Evolutionary conservation across 2,797 vertebrate genomes (phyloP).

Genomic region (Anguilla marmorata): DNA sequence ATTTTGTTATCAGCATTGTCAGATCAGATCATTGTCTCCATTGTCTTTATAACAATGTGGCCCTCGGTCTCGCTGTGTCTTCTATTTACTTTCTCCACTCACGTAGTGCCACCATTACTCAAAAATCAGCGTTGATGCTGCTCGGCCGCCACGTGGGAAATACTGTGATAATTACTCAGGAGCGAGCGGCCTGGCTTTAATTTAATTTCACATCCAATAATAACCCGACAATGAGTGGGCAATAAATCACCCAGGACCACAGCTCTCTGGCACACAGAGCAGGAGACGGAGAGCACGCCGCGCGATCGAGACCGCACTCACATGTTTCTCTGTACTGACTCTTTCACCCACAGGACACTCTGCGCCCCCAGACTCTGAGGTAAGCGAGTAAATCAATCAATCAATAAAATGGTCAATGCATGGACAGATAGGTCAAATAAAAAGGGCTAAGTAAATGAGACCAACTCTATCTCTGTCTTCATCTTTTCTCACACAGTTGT

Average conservation of each 20-base stretch:
- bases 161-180: slow-evolving; percentile 61
- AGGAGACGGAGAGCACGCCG: slow-evolving; percentile 30
- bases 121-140: background rate
- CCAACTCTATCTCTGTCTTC: background rate
- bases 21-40: too few relatives aligned
- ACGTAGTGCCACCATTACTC: slow-evolving; percentile 3
- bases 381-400: background rate
- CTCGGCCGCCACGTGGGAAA: slow-evolving; percentile 50
- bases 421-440: background rate
- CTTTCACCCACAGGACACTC: background rate
- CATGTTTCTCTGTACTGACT: background rate
- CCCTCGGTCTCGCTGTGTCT: background rate
- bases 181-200: slow-evolving; percentile 51
- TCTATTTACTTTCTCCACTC: slow-evolving; percentile 1
- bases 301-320: slow-evolving; percentile 46
- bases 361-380: background rate
- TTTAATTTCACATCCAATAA: slow-evolving; percentile 58
- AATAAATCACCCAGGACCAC: slow-evolving; percentile 42
- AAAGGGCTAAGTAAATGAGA: background rate
- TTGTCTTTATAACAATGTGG: background rate
- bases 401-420: background rate
- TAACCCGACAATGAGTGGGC: slow-evolving; percentile 47
- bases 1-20: background rate
- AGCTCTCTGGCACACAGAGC: slow-evolving; percentile 34
- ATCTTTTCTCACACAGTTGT: background rate